Conservation (phyloP, 53 echinoderm and acorn worm genomes). For the Paracentrotus lividus region DNA sequence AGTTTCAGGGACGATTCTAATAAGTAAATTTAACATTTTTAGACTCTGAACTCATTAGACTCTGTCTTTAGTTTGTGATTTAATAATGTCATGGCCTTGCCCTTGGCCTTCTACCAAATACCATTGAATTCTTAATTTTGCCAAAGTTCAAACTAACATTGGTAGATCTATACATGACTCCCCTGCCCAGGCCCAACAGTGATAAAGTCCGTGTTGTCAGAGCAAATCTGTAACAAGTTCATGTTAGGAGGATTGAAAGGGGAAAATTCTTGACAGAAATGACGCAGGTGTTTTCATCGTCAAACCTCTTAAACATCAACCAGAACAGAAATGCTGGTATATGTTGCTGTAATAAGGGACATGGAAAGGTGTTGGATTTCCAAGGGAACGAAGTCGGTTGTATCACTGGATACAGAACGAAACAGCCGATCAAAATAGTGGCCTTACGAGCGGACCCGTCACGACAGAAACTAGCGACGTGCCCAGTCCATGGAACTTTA, state of each 20-base stretch:
- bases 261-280: slow-evolving; percentile 1
- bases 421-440: slow-evolving; percentile 2
- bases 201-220: background rate
- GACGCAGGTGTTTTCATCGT: background rate
- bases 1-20: too few species aligned
- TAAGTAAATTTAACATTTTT: too few species aligned
- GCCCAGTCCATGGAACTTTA: slow-evolving; percentile 21
- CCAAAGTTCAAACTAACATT: too few species aligned
- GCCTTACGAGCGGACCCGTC: slow-evolving; percentile 32
- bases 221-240: background rate
- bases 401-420: slow-evolving; percentile 38
- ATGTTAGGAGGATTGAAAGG: background rate
- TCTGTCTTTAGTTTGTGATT: too few species aligned
- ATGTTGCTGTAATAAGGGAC: slow-evolving; percentile 36
- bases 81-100: too few species aligned
- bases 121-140: background rate
- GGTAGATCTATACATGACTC: too few species aligned
- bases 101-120: background rate
- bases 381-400: slow-evolving; percentile 41
- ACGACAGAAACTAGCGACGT: background rate
- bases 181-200: background rate
- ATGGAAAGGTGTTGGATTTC: background rate
- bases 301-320: background rate
- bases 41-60: too few species aligned
- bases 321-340: background rate